Evolutionary conservation across 1,140 invertebrate genomes (phyloP), one percentile per base, ranked within the genome.

Genomic region (Drosophila biarmipes): DNA sequence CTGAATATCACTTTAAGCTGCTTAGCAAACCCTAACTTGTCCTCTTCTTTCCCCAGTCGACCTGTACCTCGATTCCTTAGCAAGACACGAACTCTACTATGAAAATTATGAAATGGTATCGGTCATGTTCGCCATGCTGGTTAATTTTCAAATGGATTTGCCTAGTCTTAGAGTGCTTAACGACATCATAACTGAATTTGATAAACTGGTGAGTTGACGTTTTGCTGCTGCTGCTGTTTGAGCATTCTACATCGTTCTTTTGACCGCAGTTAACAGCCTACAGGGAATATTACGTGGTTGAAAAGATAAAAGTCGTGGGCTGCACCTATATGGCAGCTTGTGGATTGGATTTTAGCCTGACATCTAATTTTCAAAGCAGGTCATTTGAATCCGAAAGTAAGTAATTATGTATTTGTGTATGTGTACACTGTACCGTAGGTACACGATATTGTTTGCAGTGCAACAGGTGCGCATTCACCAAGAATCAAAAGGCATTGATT

Each of bases 251-350:
- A 8, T 6, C 14, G 7, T 6, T 1, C 7, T 15, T 48, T 1
- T 2, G 4, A 48, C 21, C 14, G 1, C 31, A 76, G 73, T 19
- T 76, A 8, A 6, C 7, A n/a, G 15, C 21, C 12, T 86, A 86
- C 43, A 82, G 37, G 10, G 64, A 72, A 3, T 56, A 66, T 27
- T 89, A 49, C 24, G 6, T 62, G 10, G 82, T 86, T 6, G 97
- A 98, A 85, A 98, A 98, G 92, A 98, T 99, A 8, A 99, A 99
- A 93, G 95, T 98, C 43, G 97, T 98, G 37, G 95, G 97, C 19
- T 97, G 96, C 92, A 98, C 97, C 0, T 98, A 98, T 85, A 98
- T 98, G 97, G 97, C 97, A 7, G 98, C 97, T 0, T 97, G 97
- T 91, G 98, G 98, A 2, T 92, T 98, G 21, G 95, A 97, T 77